Base-by-base conservation (phyloP, 2,888 invertebrate species). In the Carcina quercana region DNA sequence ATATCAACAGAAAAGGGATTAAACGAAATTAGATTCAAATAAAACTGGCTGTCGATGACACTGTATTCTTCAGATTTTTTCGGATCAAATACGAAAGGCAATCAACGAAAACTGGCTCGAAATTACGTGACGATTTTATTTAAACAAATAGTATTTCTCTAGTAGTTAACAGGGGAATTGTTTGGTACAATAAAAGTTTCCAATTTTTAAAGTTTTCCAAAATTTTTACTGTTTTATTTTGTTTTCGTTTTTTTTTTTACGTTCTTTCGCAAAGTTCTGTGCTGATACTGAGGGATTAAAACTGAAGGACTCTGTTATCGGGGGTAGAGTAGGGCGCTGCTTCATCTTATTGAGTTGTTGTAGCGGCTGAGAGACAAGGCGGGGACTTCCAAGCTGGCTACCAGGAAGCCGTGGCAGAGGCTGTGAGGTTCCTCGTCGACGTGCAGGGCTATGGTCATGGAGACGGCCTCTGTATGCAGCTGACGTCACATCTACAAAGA, bases 371-470 rank as follows among this genome's bases (percentile, higher is more conserved):
- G 34, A 55, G 68, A 8, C 65, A 58, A 28, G 72, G 62, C 31
- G 72, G 68, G 14, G 56, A 65, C 45, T 95, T 91, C 70, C 87
- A 91, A 33, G 87, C 93, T 11, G 97, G 97, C 2, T 97, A 91
- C 79, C 93, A 94, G 61, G 97, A 96, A 68, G 97, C 97, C 47
- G 88, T 94, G 61, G 91, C 93, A 31, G 97, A 97, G 69, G 91
- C 93, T 1, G 90, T 96, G 80, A 89, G 95, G 49, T 97, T 94
- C 71, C 88, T 97, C 29, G 92, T 94, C 13, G 96, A 96, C 58
- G 89, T 91, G 5, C 93, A 94, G 54, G 93, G 92, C 2, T 90
- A 91, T 64, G 91, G 87, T 31, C 89, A 91, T 0, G 86, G 89
- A n/a, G 95, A 96, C 59, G 89, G 91, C 0, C 83, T 95, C 15